A percentile compares a stretch with the other conserved stretches of the same genome.
Conservation (phyloP, 2,888 invertebrate species). For the Catotricha subobsoleta region DNA sequence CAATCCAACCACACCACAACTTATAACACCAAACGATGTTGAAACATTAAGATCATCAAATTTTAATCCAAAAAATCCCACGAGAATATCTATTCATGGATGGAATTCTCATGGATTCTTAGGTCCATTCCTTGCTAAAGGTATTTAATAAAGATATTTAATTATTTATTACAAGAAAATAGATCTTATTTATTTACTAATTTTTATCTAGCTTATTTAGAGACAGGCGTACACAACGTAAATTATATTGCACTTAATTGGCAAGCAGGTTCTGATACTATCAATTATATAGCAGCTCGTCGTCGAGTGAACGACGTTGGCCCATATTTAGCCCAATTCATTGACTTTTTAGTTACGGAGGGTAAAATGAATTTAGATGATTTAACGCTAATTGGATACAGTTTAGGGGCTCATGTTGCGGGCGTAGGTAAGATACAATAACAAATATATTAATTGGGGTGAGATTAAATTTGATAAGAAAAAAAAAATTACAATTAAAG, state of each 20-base stretch:
- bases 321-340: conserved; percentile 3
- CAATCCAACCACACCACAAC: conserved; percentile 2
- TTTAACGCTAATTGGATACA: conserved; percentile 6
- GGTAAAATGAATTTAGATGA: conserved; percentile 4
- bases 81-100: conserved; percentile 32
- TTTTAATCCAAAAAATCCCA: conserved; percentile 3
- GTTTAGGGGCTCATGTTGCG: conserved; percentile 1
- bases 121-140: not conserved
- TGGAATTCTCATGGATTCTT: conserved; percentile 25
- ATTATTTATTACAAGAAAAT: too few species aligned
- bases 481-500: not conserved
- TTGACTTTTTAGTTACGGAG: conserved; percentile 4
- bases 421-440: conserved; percentile 10
- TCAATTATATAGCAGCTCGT: conserved; percentile 1
- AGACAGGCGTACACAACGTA: conserved; percentile 1
- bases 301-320: conserved; percentile 1
- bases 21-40: not conserved
- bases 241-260: conserved; percentile 7
- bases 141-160: too few species aligned
- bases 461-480: conserved; percentile 12
- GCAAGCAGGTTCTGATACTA: conserved; percentile 4
- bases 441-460: too few species aligned
- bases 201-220: not conserved
- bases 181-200: too few species aligned
- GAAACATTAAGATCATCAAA: not conserved